A percentile compares a stretch with the other conserved stretches of the same genome.
phyloP scores from a whole-genome alignment of 2,797 vertebrate species.

The Pipistrellus pygmaeus region DNA sequence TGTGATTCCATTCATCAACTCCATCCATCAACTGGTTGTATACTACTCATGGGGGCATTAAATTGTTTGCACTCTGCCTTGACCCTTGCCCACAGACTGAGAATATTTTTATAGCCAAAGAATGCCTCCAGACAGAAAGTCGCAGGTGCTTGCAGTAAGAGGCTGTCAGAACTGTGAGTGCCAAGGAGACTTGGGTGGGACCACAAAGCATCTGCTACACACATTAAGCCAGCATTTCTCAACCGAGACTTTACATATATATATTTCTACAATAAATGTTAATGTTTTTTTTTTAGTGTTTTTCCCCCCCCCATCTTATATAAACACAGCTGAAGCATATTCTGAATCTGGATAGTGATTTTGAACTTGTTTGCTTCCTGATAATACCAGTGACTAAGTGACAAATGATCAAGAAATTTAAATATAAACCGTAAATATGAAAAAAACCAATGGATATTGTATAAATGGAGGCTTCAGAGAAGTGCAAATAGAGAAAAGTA shows the following conservation, averaged over 20 bases:
- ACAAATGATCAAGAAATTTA: not conserved
- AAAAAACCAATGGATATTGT: not conserved
- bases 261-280: not conserved
- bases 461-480: not conserved
- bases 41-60: not conserved
- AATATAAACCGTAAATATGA: not conserved
- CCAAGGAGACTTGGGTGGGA: not conserved
- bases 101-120: conserved; percentile 47
- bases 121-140: not conserved
- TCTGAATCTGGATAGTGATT: not conserved
- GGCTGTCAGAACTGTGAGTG: not conserved
- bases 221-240: conserved; percentile 47
- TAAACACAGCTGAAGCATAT: not conserved
- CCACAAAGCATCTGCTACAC: not conserved
- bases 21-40: conserved; percentile 18
- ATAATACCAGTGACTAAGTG: not conserved
- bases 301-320: not conserved
- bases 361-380: not conserved
- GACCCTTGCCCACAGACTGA: conserved; percentile 54
- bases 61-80: conserved; percentile 47
- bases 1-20: conserved; percentile 28
- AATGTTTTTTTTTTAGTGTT: not conserved
- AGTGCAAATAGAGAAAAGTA: not conserved
- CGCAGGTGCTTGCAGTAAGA: conserved; percentile 38
- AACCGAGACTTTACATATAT: not conserved